Base-by-base conservation (phyloP, 2,113 vertebrate genomes). In the Saguinus midas region DNA sequence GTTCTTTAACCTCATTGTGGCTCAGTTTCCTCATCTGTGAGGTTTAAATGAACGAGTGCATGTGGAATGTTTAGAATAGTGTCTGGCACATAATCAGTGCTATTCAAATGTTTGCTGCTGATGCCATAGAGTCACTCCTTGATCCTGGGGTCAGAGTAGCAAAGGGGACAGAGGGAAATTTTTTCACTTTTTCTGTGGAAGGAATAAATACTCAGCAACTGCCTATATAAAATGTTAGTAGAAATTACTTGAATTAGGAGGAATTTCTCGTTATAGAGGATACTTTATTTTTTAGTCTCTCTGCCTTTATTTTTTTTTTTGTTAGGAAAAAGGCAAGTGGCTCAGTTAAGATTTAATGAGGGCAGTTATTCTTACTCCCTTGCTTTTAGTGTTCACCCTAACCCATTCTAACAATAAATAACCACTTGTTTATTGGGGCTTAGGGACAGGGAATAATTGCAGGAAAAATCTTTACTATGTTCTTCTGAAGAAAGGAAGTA, bases 281-380 rank as follows among this genome's bases (percentile, higher is more conserved):
- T 40, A 9, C 4, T 94, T 93, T 80, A 73, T 81, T 81, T 95
- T 94, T 61, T 68, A 96, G 50, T 83, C 37, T 55, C 4, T n/a
- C n/a, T 93, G 20, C 27, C 50, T 68, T 75, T 72, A 32, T 82
- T 79, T 45, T 91, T 52, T 52, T 91, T 90, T 85, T 73, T 32
- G 79, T 87, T 95, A 92, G 80, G 73, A 68, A 68, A 85, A 95
- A 83, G 57, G 55, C 76, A 80, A 73, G 40, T 94, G 85, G 23
- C 80, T 96, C 43, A 66, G 61, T 94, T 94, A 37, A 92, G 86
- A 83, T 96, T 91, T 95, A 95, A 95, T 95, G 61, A 96, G 58
- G 76, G 84, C 84, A 85, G 76, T 94, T 93, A 87, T 95, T 95
- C 75, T 87, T 90, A 76, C 85, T 78, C 84, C 66, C 66, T 91